A percentile compares a stretch with the other conserved stretches of the same genome.
Evolutionary conservation across 2,113 vertebrate genomes (phyloP).

Genomic region (Dunckerocampus dactyliophorus): DNA sequence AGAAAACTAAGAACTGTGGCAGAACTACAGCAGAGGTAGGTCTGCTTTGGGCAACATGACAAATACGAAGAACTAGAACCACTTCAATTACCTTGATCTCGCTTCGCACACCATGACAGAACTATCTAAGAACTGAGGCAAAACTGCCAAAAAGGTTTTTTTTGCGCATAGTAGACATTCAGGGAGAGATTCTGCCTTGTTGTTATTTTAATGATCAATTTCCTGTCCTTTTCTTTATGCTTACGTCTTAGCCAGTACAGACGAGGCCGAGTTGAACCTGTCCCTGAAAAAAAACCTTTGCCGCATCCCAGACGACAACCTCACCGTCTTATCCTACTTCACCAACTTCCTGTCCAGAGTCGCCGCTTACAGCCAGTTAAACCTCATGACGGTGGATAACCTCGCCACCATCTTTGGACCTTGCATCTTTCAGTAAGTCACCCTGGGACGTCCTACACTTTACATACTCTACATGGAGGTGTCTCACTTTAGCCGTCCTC

Average conservation of each 20-base stretch:
- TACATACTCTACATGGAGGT: too few species aligned
- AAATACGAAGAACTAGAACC: too few species aligned
- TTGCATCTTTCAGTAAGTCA: constrained; percentile 75
- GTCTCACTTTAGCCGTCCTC: background rate
- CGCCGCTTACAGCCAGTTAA: constrained; percentile 68
- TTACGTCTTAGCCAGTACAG: constrained; percentile 45
- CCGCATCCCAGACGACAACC: constrained; percentile 63
- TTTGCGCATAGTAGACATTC: too few species aligned
- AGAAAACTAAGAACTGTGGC: too few species aligned
- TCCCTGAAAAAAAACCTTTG: constrained; percentile 59
- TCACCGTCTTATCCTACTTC: constrained; percentile 70
- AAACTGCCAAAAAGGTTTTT: too few species aligned
- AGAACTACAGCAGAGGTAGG: too few species aligned
- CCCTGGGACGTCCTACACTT: background rate
- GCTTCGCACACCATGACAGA: too few species aligned
- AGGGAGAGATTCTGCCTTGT: too few species aligned
- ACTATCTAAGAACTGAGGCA: too few species aligned
- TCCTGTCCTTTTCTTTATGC: constrained; percentile 12
- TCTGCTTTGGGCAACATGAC: too few species aligned
- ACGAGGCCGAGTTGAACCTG: constrained; percentile 45
- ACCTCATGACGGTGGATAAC: constrained; percentile 80
- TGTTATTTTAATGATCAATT: background rate
- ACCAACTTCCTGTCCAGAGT: constrained; percentile 73
- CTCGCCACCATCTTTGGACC: constrained; percentile 79
- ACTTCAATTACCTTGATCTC: too few species aligned